phyloP scores from a whole-genome alignment of 30 jellyfish, hydroid and myxozoan genomes.

The Hydractinia symbiolongicarpus region DNA sequence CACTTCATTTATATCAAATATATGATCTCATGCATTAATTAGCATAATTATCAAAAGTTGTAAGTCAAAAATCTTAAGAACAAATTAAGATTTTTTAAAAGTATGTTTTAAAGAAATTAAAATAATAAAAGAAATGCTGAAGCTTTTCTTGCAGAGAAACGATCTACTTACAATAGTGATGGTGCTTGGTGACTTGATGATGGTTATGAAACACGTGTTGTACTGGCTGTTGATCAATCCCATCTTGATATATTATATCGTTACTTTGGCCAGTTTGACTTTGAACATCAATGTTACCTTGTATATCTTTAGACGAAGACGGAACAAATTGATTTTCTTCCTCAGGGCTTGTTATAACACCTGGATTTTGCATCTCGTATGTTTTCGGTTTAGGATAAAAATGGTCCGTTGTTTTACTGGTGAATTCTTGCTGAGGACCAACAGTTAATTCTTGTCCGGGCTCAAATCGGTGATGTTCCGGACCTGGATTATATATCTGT shows the following conservation, averaged over 20 bases:
- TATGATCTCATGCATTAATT: too few relatives aligned
- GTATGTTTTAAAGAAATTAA: too few relatives aligned
- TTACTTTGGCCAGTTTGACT: too few relatives aligned
- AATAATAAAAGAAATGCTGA: not conserved
- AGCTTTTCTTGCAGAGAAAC: not conserved
- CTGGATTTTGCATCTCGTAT: not conserved
- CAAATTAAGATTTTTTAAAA: too few relatives aligned
- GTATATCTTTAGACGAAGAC: too few relatives aligned
- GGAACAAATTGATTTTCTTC: too few relatives aligned
- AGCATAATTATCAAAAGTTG: too few relatives aligned
- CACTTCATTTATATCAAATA: too few relatives aligned
- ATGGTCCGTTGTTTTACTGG: not conserved
- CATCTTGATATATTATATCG: not conserved
- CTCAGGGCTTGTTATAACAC: not conserved
- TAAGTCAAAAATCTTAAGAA: too few relatives aligned
- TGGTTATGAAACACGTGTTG: slow-evolving; percentile 78
- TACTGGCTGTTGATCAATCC: slow-evolving; percentile 41
- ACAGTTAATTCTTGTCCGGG: slow-evolving; percentile 76
- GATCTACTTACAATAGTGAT: slow-evolving; percentile 27
- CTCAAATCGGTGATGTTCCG: slow-evolving; percentile 53
- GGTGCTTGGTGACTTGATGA: slow-evolving; percentile 61
- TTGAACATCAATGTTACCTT: too few relatives aligned
- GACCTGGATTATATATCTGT: slow-evolving; percentile 26
- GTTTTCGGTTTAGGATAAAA: not conserved
- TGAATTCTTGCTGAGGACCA: slow-evolving; percentile 45